Conservation (phyloP, 2,888 invertebrate genomes). For the Shargacucullia verbasci region DNA sequence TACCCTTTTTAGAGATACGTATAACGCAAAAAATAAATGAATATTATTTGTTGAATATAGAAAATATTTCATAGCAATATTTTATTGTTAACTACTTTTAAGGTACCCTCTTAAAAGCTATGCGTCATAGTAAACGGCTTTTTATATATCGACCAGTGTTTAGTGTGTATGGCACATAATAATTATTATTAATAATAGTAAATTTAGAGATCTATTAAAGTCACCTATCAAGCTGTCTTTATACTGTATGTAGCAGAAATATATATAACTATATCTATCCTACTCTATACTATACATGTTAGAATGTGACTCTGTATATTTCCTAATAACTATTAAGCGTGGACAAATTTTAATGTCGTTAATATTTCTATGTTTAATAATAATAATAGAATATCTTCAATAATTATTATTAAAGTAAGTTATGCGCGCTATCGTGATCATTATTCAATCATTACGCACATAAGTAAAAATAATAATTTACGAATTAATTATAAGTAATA, state of each 20-base stretch:
- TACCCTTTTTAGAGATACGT: conserved; percentile 78
- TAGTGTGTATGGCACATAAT: conserved; percentile 59
- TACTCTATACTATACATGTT: conserved; percentile 65
- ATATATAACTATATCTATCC: conserved; percentile 57
- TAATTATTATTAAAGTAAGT: conserved; percentile 46
- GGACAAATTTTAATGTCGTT: conserved; percentile 62
- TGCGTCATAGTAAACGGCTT: conserved; percentile 66
- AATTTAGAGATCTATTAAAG: conserved; percentile 56
- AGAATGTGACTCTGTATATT: conserved; percentile 68
- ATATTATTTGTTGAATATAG: conserved; percentile 72
- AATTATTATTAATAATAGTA: conserved; percentile 54
- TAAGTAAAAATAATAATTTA: conserved; percentile 69
- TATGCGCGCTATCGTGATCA: conserved; percentile 71
- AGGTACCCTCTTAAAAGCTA: conserved; percentile 76
- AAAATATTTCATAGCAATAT: conserved; percentile 78
- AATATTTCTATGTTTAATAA: conserved; percentile 58
- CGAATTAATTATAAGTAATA: conserved; percentile 80
- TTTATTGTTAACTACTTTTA: conserved; percentile 88
- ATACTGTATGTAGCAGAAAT: conserved; percentile 58
- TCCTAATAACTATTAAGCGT: conserved; percentile 56
- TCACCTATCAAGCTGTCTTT: conserved; percentile 67
- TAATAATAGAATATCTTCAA: conserved; percentile 56
- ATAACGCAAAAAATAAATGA: conserved; percentile 65
- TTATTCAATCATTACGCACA: conserved; percentile 80
- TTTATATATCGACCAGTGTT: conserved; percentile 75